Base-by-base conservation (phyloP, 2,113 vertebrate species). In the Heliornis fulica region DNA sequence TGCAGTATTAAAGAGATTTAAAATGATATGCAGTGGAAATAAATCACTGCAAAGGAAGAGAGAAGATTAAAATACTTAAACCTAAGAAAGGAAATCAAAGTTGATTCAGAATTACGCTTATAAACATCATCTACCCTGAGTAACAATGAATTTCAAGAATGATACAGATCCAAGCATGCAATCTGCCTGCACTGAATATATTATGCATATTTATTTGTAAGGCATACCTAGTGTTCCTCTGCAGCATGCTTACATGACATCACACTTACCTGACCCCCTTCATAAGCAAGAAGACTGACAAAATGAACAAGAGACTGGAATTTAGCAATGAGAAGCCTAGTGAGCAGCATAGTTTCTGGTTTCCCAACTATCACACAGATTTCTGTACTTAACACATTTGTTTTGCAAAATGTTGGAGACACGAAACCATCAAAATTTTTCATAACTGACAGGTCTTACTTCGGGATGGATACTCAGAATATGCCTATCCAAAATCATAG, bases 1-100 rank as follows among this genome's bases (percentile, higher is more conserved):
- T 83, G 23, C 13, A 41, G n/a, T 59, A 88, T 91, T 96, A 91
- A 94, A 96, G 76, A 97, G 93, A 97, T 91, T 90, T 93, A 93
- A 53, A 82, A 95, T 90, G 43, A 95, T 53, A 77, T 34, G 78
- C 50, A 80, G 34, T 31, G 57, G 57, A 94, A 94, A 97, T 90
- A 94, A 97, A 95, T 54, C 51, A 90, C 59, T 87, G 86, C 76
- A 94, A 93, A 87, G 70, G 81, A 96, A 93, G 21, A 86, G 26
- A 6, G 12, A 95, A 92, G 75, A 92, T 93, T 68, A 91, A 90
- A 85, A 85, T 75, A 40, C 15, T 69, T 53, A 90, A 87, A 82
- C 15, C 53, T 20, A 89, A 75, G 61, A 84, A 91, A 85, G 40
- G 23, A 89, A 69, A 83, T 32, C 77, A 96, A 94, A 95, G 60